Conservation (phyloP, 2,113 vertebrate species). For the Lampris incognitus region DNA sequence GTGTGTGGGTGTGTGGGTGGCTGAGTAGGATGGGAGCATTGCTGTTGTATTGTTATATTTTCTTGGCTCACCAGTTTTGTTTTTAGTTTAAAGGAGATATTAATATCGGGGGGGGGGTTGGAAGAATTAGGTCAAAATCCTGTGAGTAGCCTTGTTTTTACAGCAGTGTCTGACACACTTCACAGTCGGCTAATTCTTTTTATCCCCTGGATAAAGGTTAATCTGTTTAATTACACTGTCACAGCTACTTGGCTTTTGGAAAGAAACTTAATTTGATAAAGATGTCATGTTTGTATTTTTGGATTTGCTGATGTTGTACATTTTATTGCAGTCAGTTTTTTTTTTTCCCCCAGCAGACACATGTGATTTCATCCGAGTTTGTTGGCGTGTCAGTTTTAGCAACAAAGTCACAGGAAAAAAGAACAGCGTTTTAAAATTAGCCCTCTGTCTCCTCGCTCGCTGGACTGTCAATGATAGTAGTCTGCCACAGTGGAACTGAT, state of each 20-base stretch:
- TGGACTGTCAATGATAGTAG: slow-evolving; percentile 60
- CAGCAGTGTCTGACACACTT: background rate
- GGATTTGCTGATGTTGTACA: too few relatives aligned
- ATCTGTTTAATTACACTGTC: too few relatives aligned
- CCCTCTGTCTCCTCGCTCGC: slow-evolving; percentile 32
- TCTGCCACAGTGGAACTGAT: slow-evolving; percentile 53
- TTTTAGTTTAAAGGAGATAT: too few relatives aligned
- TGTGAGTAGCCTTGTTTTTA: background rate
- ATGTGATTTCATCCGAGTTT: slow-evolving; percentile 21
- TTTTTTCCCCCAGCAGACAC: background rate
- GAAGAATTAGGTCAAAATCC: background rate
- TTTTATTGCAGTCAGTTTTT: background rate
- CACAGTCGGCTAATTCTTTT: too few relatives aligned
- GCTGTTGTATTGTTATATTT: too few relatives aligned
- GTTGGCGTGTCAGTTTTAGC: slow-evolving; percentile 36
- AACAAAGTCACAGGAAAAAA: slow-evolving; percentile 40
- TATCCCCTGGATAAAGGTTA: too few relatives aligned
- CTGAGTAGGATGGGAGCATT: too few relatives aligned
- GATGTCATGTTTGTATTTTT: too few relatives aligned
- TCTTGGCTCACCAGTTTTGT: background rate
- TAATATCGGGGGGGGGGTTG: too few relatives aligned
- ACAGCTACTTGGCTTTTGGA: too few relatives aligned
- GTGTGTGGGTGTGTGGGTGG: too few relatives aligned
- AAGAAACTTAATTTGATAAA: too few relatives aligned
- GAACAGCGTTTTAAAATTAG: slow-evolving; percentile 67